These are phyloP conservation scores for Hydrozoanthus tunicans DNA, from an alignment of 64 coral and sea anemone species.

Conservation along the genomic window DNA sequence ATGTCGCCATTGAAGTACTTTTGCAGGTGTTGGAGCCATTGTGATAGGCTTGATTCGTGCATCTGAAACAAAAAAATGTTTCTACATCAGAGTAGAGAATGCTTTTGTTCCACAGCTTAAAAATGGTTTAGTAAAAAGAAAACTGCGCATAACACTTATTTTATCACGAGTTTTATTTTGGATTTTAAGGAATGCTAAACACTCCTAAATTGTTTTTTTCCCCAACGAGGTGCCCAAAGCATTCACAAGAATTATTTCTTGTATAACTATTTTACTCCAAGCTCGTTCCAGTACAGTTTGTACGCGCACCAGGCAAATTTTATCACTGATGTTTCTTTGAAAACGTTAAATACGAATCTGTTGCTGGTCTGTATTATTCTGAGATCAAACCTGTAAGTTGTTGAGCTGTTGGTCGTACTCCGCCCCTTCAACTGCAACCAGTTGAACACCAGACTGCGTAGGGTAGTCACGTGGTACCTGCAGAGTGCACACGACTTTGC, in stretches of 20 bases:
- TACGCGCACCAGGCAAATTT: no score
- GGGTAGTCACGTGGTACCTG: constrained; percentile 50
- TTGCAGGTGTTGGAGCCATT: constrained; percentile 32
- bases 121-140: not conserved
- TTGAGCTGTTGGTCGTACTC: not conserved
- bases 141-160: not conserved
- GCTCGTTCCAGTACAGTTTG: no score
- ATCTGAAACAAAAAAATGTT: constrained; percentile 16
- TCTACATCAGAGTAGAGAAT: not conserved
- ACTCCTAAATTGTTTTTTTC: no score
- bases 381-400: constrained; percentile 34
- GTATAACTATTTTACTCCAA: no score
- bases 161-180: no score
- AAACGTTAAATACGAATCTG: no score
- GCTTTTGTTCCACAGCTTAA: not conserved
- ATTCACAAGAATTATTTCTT: no score
- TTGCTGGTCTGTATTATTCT: not conserved
- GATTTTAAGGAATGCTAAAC: no score
- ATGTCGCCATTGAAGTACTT: constrained; percentile 16
- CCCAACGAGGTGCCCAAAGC: no score
- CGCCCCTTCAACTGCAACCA: constrained; percentile 72
- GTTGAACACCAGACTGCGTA: constrained; percentile 26
- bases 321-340: no score
- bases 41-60: not conserved
- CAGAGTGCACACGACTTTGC: constrained; percentile 78